phyloP scores from a whole-genome alignment of 2,888 invertebrate species.

The Scaptomyza parva region DNA sequence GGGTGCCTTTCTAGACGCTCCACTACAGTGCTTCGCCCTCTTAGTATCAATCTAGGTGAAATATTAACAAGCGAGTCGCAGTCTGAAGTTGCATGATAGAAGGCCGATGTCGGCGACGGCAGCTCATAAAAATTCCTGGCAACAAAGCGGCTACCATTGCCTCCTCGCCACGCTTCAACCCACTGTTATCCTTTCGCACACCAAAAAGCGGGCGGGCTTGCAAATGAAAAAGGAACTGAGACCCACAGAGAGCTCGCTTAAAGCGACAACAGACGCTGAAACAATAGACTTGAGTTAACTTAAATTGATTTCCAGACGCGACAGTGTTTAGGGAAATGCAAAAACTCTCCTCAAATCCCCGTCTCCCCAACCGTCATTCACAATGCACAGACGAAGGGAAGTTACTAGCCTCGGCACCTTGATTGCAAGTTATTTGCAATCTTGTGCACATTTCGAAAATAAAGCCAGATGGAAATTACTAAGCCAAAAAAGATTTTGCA shows the following conservation, averaged over 20 bases:
- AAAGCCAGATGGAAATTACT: constrained; percentile 23
- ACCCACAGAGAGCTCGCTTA: constrained; percentile 38
- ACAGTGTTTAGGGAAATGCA: constrained; percentile 59
- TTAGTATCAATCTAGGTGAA: constrained; percentile 81
- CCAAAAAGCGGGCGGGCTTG: constrained; percentile 7
- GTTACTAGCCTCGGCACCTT: constrained; percentile 64
- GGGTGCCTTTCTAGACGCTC: constrained; percentile 17
- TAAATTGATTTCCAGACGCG: constrained; percentile 78
- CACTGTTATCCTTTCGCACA: background rate
- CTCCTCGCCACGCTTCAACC: background rate
- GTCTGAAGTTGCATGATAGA: constrained; percentile 56
- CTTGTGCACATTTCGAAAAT: constrained; percentile 67
- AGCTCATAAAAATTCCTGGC: constrained; percentile 82
- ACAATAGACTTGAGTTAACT: constrained; percentile 81
- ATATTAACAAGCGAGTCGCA: constrained; percentile 72
- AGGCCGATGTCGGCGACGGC: constrained; percentile 55
- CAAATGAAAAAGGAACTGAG: constrained; percentile 6
- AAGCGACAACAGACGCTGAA: constrained; percentile 67
- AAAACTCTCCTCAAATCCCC: constrained; percentile 7
- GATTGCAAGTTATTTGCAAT: constrained; percentile 82
- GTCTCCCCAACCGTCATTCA: background rate
- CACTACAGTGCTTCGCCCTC: constrained; percentile 29
- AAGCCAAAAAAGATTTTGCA: background rate
- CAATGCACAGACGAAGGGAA: constrained; percentile 21
- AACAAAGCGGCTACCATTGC: constrained; percentile 44